phyloP scores from a whole-genome alignment of 2,888 invertebrate genomes.

The Lasioglossum figueresi region DNA sequence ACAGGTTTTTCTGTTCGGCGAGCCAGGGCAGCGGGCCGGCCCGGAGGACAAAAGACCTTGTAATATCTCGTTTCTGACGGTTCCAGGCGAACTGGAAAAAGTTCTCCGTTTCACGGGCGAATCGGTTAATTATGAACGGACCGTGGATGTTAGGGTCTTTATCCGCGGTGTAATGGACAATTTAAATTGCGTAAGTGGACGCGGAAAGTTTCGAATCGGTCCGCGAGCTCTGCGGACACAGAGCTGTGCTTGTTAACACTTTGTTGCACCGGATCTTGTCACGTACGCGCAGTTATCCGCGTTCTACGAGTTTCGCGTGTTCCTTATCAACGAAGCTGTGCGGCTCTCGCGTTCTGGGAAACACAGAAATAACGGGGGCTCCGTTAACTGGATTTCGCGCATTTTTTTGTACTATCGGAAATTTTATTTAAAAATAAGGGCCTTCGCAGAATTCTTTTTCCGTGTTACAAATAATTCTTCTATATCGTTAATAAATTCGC shows the following conservation, averaged over 20 bases:
- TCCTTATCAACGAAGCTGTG: not conserved
- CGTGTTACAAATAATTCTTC: not conserved
- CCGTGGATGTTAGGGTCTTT: not conserved
- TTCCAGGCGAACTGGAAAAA: not conserved
- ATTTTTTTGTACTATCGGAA: not conserved
- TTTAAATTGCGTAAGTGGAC: not conserved
- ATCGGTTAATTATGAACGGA: not conserved
- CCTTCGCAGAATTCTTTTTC: not conserved
- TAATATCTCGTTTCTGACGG: not conserved
- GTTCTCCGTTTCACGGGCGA: not conserved
- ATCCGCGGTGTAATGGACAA: not conserved
- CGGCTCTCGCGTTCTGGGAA: not conserved
- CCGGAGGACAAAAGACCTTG: not conserved
- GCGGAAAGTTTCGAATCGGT: not conserved
- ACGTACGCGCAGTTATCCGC: not conserved
- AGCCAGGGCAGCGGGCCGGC: not conserved
- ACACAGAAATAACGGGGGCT: too few relatives aligned
- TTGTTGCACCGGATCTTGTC: not conserved
- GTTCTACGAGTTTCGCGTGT: not conserved
- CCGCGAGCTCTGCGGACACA: not conserved
- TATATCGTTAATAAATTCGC: not conserved
- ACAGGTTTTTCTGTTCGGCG: conserved; percentile 2
- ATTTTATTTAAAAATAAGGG: not conserved
- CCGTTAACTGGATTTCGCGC: too few relatives aligned
- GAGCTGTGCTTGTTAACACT: not conserved